Base-by-base conservation (phyloP, 2,797 vertebrate species). In the Danio aesculapii region DNA sequence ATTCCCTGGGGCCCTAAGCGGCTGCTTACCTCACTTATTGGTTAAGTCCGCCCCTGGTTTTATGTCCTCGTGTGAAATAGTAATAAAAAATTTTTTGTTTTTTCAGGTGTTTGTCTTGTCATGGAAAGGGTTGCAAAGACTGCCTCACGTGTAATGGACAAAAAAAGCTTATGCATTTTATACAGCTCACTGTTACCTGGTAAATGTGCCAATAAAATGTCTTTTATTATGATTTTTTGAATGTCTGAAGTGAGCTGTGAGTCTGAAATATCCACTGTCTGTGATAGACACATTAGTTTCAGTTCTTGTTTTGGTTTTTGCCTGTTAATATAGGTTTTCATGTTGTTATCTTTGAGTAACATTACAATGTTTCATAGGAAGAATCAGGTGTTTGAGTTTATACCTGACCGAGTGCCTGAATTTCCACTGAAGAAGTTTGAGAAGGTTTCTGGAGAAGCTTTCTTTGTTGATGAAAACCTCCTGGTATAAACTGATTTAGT, bases 391-490 rank as follows among this genome's bases (percentile, higher is more conserved):
- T 87, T 86, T 39, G 90, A 94, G 52, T 95, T 93, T 75, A 91
- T 96, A 66, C 94, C 95, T 0, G 94, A 95, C 85, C 93, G 88
- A 0, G 91, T 90, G 41, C 90, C 92, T 3, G 88, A 93, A 53
- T 95, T 96, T 61, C 95, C 96, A 0, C 82, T 88, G 77, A 92
- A 94, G 90, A 94, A 95, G 80, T 95, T 97, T 41, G 89, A 90
- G 82, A 92, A 91, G 79, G 94, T 95, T 87, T 92, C 85, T 0
- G 94, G 95, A 47, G 93, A 94, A 70, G 90, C 90, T 0, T 88
- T 95, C 87, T 95, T 95, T 83, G 75, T 90, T 44, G 95, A 96
- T 0, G 94, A 97, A 88, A 93, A 86, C 0, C 7, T 90, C 0
- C 81, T 83, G 94, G 95, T 96, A 89, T 50, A 16, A 0, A 52